These are phyloP conservation scores for Eudemis profundana DNA, from an alignment of 2,888 invertebrate species.

Conservation along the genomic window DNA sequence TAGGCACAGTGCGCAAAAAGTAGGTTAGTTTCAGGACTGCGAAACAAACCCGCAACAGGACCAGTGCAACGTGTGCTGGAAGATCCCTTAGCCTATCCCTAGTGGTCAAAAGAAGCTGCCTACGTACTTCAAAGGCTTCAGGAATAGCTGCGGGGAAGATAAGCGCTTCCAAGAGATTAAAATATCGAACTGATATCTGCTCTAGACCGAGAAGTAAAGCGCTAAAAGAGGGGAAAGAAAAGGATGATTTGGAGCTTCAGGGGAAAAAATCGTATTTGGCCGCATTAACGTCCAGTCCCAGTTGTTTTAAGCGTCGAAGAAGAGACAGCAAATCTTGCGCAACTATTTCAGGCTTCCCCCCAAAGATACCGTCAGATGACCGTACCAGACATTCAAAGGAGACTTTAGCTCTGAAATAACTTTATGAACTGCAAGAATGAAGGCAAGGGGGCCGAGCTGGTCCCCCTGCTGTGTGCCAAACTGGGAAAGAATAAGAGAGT, in stretches of 20 bases:
- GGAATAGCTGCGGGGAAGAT: constrained; percentile 23
- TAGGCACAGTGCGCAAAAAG: constrained; percentile 11
- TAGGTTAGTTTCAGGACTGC: constrained; percentile 14
- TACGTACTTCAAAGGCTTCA: constrained; percentile 5
- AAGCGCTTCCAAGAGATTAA: constrained; percentile 19
- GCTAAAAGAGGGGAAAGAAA: background rate
- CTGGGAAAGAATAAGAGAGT: no score
- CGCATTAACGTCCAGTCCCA: no score
- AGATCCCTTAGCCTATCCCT: constrained; percentile 11
- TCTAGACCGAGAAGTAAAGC: constrained; percentile 15
- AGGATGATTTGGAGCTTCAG: background rate
- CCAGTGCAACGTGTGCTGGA: constrained; percentile 17
- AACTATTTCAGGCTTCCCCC: background rate
- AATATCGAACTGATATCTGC: background rate
- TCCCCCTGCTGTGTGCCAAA: no score
- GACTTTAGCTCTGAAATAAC: constrained; percentile 5
- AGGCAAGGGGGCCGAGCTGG: background rate
- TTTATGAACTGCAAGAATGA: constrained; percentile 7
- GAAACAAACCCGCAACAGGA: constrained; percentile 13
- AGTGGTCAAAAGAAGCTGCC: constrained; percentile 5
- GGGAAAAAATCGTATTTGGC: no score
- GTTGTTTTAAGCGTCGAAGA: no score
- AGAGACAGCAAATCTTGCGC: constrained; percentile 15
- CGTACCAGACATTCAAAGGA: constrained; percentile 27
- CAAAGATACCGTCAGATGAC: no score